phyloP scores from a whole-genome alignment of 2,797 vertebrate species.

The Xenops minutus region DNA sequence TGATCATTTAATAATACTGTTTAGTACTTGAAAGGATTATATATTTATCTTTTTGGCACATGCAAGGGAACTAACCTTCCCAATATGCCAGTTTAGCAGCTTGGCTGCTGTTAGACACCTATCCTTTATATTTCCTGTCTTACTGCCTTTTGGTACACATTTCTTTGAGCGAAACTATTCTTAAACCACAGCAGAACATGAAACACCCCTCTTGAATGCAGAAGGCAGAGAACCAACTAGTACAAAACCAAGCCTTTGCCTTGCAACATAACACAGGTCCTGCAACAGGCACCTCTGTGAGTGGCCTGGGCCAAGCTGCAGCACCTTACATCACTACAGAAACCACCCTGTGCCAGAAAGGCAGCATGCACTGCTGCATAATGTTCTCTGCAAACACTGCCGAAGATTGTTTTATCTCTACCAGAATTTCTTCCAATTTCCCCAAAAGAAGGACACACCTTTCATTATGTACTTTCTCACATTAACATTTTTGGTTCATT shows the following conservation, averaged over 20 bases:
- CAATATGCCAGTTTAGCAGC: neutral
- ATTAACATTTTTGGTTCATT: neutral
- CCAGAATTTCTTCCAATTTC: neutral
- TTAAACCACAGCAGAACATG: neutral
- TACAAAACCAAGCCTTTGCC: neutral
- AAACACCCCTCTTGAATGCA: neutral
- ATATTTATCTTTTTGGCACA: neutral
- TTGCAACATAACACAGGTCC: neutral
- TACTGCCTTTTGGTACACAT: accelerated
- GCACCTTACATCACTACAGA: neutral
- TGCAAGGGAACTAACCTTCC: neutral
- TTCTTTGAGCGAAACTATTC: neutral
- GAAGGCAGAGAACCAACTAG: neutral
- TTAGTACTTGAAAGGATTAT: neutral
- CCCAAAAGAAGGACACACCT: neutral
- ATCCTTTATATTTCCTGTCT: neutral
- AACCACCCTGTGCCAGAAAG: neutral
- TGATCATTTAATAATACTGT: neutral
- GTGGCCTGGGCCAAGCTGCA: neutral
- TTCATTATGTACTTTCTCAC: neutral
- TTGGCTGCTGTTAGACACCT: neutral
- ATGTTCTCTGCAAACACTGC: neutral
- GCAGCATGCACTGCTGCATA: neutral
- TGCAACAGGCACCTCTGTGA: neutral
- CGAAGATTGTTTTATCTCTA: neutral